These are phyloP conservation scores for Rotaria macrura DNA, from an alignment of 2,888 invertebrate genomes.

Conservation along the genomic window DNA sequence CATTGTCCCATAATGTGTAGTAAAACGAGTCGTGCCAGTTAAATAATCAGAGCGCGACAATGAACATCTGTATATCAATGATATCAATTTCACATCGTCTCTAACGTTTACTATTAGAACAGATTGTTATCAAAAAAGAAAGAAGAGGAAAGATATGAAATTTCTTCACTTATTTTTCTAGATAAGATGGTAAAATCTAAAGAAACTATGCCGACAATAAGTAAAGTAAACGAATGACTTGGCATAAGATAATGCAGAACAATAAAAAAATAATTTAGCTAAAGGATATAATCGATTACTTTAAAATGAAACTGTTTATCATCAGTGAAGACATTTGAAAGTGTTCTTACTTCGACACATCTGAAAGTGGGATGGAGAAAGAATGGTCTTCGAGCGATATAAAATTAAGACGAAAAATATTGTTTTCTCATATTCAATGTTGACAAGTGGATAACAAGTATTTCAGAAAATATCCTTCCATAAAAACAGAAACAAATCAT, in stretches of 20 bases:
- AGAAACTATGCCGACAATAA: not conserved
- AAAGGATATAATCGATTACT: no score
- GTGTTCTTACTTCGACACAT: no score
- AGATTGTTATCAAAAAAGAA: not conserved
- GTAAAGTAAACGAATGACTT: not conserved
- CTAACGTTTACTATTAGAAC: not conserved
- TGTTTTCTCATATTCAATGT: no score
- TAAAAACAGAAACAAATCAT: no score
- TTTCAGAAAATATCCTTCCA: no score
- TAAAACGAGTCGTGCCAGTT: not conserved
- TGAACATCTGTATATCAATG: not conserved
- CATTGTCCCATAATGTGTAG: not conserved
- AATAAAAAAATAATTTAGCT: not conserved
- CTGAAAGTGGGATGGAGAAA: no score
- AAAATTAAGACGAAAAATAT: no score
- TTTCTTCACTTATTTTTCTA: not conserved
- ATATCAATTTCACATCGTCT: not conserved
- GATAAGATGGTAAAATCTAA: not conserved
- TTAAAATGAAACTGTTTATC: no score
- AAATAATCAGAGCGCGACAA: not conserved
- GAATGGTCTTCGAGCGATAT: no score
- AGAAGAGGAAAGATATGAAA: not conserved
- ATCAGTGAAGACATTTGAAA: no score
- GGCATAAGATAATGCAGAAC: not conserved
- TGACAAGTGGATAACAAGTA: no score